Evolutionary conservation across 37 sponge, comb jelly and placozoan species (phyloP).

Genomic region (Aphrocallistes beatrix): DNA sequence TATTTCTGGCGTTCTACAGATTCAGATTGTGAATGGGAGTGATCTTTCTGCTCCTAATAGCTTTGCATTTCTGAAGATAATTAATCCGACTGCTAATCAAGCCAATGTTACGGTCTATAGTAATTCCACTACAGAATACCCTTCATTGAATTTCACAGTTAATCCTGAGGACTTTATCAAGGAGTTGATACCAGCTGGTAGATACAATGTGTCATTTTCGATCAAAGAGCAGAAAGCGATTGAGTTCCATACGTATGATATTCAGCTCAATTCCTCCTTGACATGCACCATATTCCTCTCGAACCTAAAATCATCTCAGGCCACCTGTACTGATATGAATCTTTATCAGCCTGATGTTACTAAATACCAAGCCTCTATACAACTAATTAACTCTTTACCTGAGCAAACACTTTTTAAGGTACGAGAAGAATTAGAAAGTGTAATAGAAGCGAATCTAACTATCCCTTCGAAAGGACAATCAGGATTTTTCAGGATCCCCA

Average conservation of each 20-base stretch:
- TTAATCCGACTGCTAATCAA: background rate
- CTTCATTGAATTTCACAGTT: background rate
- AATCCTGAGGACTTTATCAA: background rate
- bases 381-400: background rate
- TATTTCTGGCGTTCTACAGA: slow-evolving; percentile 67
- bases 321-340: background rate
- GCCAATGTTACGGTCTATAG: background rate
- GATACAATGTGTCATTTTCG: background rate
- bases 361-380: background rate
- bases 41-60: background rate
- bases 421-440: background rate
- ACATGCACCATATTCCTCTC: background rate
- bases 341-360: background rate
- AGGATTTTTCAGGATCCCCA: background rate
- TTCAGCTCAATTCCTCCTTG: background rate
- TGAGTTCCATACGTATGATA: background rate
- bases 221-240: background rate
- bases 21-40: slow-evolving; percentile 36
- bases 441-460: background rate
- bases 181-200: background rate
- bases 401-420: background rate
- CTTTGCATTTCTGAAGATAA: background rate
- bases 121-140: too few relatives aligned
- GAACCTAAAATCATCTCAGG: background rate
- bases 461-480: background rate